Evolutionary conservation across 2,888 invertebrate genomes (phyloP), one percentile per base, ranked within the genome.

Genomic region (Polyommatus icarus): DNA sequence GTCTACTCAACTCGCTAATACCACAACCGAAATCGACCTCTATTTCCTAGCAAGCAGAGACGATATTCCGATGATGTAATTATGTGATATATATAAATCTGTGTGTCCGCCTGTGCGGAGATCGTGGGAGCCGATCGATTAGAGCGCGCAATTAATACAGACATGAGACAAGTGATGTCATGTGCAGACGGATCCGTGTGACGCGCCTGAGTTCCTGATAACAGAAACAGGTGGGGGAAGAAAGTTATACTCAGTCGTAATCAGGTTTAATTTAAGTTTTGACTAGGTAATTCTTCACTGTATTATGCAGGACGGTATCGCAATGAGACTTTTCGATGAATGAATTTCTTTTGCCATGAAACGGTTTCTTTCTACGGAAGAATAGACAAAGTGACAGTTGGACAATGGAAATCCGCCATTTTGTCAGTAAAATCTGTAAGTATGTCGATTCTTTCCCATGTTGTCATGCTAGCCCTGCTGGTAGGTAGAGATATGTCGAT

Each of bases 81-180:
- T 1, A 8, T n/a, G 24, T 24, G 29, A 77, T 36, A 76, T 73
- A 73, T 73, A 29, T 78, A 78, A 77, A 79, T 80, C 79, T 79
- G 77, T 59, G 79, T 79, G 15, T 20, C 0, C 71, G 77, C 79
- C 78, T 78, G 78, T 77, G 50, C 77, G 79, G 80, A 80, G 83
- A 83, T 84, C 91, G 91, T 91, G 91, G 91, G 91, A 91, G 88
- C 87, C 87, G 80, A 90, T 89, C 89, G 90, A 89, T 90, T 86
- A 87, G 84, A 82, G 82, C 82, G 82, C 81, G 84, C 85, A 85
- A 86, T 85, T 85, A 86, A 84, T 85, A 84, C 80, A 67, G 82
- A 87, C 87, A 85, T 90, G 89, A 67, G 82, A 87, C 87, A 85
- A 90, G 89, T 89, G 90, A 87, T 87, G 87, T 87, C 90, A 90